These are phyloP conservation scores for Coremacera marginata DNA, from an alignment of 2,888 invertebrate genomes.

Conservation along the genomic window DNA sequence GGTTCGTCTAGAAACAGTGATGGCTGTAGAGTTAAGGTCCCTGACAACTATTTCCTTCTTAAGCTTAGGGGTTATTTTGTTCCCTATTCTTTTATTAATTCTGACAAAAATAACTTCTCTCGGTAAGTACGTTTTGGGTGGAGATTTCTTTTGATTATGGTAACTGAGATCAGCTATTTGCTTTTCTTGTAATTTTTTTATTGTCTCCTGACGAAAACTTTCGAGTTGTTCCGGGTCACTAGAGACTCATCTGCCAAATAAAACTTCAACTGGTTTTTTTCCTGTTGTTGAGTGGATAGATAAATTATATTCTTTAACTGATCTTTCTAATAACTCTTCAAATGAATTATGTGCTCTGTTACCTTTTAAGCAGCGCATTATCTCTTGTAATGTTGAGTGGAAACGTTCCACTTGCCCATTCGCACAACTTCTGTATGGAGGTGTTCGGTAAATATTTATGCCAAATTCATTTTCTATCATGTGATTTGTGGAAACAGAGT, in stretches of 20 bases:
- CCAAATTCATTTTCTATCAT: too few relatives aligned
- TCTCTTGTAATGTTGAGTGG: too few relatives aligned
- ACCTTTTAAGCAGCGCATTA: slow-evolving; percentile 9
- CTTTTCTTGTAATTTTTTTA: slow-evolving; percentile 20
- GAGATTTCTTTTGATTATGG: slow-evolving; percentile 11
- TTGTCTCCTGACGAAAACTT: not conserved
- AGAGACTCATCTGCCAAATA: not conserved
- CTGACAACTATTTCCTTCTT: too few relatives aligned
- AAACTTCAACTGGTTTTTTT: slow-evolving; percentile 17
- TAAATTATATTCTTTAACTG: slow-evolving; percentile 1
- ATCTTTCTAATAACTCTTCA: not conserved
- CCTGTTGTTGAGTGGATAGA: slow-evolving; percentile 14
- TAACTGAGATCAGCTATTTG: not conserved
- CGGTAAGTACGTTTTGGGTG: not conserved
- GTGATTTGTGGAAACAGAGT: slow-evolving; percentile 18
- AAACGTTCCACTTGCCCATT: slow-evolving; percentile 2
- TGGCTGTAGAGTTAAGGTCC: too few relatives aligned
- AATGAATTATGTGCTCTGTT: not conserved
- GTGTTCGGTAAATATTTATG: slow-evolving; percentile 5
- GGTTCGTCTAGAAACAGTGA: too few relatives aligned
- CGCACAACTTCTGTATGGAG: slow-evolving; percentile 5
- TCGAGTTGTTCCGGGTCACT: slow-evolving; percentile 11
- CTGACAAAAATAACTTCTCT: slow-evolving; percentile 46
- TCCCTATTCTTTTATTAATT: not conserved
- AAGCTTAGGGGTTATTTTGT: too few relatives aligned